Base-by-base conservation (phyloP, 2,113 vertebrate species). In the Crotalus horridus region DNA sequence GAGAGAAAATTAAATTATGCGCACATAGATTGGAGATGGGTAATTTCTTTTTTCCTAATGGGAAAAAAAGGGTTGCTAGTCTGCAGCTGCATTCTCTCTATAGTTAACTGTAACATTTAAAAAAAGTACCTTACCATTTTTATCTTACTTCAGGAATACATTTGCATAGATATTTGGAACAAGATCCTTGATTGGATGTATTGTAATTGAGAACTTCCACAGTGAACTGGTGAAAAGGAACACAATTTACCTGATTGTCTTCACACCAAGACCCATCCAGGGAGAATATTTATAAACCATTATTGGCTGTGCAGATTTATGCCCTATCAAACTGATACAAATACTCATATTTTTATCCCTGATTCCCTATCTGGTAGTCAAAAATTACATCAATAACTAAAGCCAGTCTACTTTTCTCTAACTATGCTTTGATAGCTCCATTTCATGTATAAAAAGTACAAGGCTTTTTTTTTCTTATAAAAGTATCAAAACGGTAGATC, bases 251-350 rank as follows among this genome's bases (percentile, higher is more conserved):
- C 59, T 85, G 46, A 91, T 88, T 43, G 86, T 81, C 64, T 91
- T 74, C 54, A 53, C 48, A 10, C 21, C 17, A 39, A 33, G 48
- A 54, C 86, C 61, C 53, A 86, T 9, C 24, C 92, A 74, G 88
- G 17, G 87, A 54, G 89, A 59, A 94, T 92, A 85, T 12, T 94
- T 89, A 89, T 91, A 26, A 91, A 39, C 33, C 48, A 33, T 93
- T 93, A 69, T 48, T 56, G 89, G 56, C 59, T 20, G 81, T 17
- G 2, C 48, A 90, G 58, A 85, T 93, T 85, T 89, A 94, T 81
- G 39, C 23, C 90, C 26, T 6, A 6, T 2, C 51, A 87, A 21
- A 56, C 61, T 92, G 86, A 12, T 61, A 56, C 51, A 91, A 92
- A 64, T 23, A 10, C 13, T 1, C 29, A 90, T 6, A 7, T 48